Evolutionary conservation across 2,888 invertebrate genomes (phyloP), one percentile per base, ranked within the genome.

Genomic region (Abrostola triplasia): DNA sequence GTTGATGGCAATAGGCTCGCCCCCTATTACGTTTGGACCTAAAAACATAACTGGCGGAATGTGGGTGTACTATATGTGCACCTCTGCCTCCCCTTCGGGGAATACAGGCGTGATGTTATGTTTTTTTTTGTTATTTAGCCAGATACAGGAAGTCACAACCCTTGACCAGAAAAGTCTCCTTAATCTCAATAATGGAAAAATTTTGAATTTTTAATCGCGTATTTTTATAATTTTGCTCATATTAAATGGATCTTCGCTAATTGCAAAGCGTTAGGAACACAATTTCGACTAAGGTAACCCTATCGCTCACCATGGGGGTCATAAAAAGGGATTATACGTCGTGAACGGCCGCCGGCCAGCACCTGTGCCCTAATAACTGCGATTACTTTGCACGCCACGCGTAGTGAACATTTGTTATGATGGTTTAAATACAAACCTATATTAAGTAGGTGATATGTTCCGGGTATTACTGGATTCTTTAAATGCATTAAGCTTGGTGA

Each of bases 291-390:
- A 42, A 41, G 51, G 55, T 62, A 70, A 49, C 62, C 47, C 38
- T 13, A 63, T 35, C 36, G 10, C 11, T 48, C 57, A 36, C 59
- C 11, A 57, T 47, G 75, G 50, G 75, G 24, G 59, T 40, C 40
- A 48, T 72, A 70, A 74, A 74, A 74, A 74, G 59, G 57, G 75
- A 72, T 74, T 74, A 72, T 54, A 42, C 70, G 47, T 54, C 48
- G 52, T 40, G 56, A 12, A 62, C 48, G 54, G 59, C 47, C 57
- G 49, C 42, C 58, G 57, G 13, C 38, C 50, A 37, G 47, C 71
- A 72, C 71, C 71, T 72, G 71, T 57, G 59, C 35, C 44, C 44
- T 57, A 59, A 74, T 59, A 74, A 51, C 59, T 0, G 57, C 57
- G 40, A 59, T 74, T 74, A 74, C 44, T 60, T 71, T 37, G 52